These are phyloP conservation scores for Urocitellus parryii DNA, from an alignment of 2,113 vertebrate genomes.

Conservation along the genomic window DNA sequence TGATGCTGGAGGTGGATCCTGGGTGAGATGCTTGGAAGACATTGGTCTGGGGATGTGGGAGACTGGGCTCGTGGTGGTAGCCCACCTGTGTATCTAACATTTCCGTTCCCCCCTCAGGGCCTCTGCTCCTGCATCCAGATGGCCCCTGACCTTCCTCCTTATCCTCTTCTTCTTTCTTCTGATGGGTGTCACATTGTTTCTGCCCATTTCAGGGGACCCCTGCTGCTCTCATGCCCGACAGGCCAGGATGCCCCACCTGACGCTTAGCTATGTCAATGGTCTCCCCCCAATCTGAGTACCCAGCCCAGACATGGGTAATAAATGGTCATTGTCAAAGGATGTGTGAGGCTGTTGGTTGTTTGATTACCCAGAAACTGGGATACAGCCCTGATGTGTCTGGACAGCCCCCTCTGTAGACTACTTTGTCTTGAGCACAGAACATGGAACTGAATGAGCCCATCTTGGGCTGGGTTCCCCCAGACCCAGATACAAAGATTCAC, in stretches of 20 bases:
- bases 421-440: neutral
- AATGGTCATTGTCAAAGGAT: constrained; percentile 44
- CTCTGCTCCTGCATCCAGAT: neutral
- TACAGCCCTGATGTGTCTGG: neutral
- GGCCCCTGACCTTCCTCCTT: constrained; percentile 26
- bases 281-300: constrained; percentile 88
- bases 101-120: constrained; percentile 37
- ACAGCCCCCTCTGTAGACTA: neutral
- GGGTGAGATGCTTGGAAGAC: constrained; percentile 63
- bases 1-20: constrained; percentile 32
- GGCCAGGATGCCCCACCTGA: constrained; percentile 84
- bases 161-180: constrained; percentile 82
- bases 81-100: neutral
- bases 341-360: neutral
- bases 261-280: constrained; percentile 90
- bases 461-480: neutral
- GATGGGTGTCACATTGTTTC: constrained; percentile 74
- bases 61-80: neutral
- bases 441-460: neutral
- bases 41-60: neutral
- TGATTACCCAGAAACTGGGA: neutral
- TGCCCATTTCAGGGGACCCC: neutral
- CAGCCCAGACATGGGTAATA: constrained; percentile 45
- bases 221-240: constrained; percentile 82
- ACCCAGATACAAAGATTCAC: constrained; percentile 1